Evolutionary conservation across 1,140 invertebrate species (phyloP).

Genomic region (Papilio machaon): DNA sequence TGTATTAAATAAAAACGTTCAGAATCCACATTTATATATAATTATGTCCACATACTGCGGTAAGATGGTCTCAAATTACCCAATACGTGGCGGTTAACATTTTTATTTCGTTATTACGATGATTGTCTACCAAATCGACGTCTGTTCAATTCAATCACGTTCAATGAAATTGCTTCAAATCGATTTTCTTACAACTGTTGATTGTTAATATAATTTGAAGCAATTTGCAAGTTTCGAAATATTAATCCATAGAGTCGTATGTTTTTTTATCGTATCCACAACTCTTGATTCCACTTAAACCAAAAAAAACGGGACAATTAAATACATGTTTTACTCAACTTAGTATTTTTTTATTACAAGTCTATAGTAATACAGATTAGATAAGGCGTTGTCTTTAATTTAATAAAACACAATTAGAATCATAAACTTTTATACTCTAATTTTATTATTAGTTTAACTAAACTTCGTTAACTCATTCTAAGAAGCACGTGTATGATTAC

Average conservation of each 20-base stretch:
- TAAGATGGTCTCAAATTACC: constrained; percentile 15
- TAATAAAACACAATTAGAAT: neutral
- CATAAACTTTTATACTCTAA: constrained; percentile 8
- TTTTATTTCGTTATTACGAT: constrained; percentile 26
- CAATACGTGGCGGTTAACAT: constrained; percentile 22
- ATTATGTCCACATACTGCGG: neutral
- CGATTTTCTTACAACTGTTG: neutral
- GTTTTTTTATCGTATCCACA: neutral
- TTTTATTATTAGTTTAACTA: constrained; percentile 2
- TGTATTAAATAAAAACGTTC: neutral
- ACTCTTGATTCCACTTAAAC: neutral
- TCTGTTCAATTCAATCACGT: constrained; percentile 32
- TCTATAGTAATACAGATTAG: no score
- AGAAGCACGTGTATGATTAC: neutral
- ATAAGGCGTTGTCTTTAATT: neutral
- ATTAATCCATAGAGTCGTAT: neutral
- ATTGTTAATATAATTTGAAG: constrained; percentile 26
- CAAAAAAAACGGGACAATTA: no score
- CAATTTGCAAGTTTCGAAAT: constrained; percentile 22
- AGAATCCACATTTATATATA: neutral
- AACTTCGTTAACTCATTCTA: constrained; percentile 7
- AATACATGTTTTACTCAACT: no score
- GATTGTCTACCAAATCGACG: constrained; percentile 34
- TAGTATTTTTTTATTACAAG: no score
- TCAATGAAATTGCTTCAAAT: constrained; percentile 21